Evolutionary conservation across 2,113 vertebrate genomes (phyloP).

Genomic region (Onychostoma macrolepis): DNA sequence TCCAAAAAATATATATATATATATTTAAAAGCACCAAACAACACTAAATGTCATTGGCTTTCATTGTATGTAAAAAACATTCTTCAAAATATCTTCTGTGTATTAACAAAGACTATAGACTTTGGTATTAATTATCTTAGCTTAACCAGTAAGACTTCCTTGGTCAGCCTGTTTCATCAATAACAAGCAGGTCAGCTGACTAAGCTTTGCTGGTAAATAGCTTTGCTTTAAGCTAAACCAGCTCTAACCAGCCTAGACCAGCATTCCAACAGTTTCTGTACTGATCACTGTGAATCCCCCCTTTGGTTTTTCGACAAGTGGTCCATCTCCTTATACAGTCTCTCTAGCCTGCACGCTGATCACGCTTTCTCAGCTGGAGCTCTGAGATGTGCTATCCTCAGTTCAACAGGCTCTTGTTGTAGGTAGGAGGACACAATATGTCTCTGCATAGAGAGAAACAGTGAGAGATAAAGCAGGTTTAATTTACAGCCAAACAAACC

Average conservation of each 20-base stretch:
- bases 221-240: not conserved
- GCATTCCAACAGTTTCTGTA: not conserved
- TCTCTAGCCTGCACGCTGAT: not conserved
- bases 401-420: not conserved
- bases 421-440: constrained; percentile 23
- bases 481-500: not conserved
- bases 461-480: constrained; percentile 5
- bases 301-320: not conserved
- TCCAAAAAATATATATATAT: too few species aligned
- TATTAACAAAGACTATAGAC: too few species aligned
- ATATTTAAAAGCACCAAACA: not conserved
- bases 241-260: not conserved
- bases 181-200: not conserved
- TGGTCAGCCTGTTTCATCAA: not conserved
- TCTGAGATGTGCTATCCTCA: not conserved
- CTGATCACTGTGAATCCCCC: not conserved
- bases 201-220: not conserved
- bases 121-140: not conserved
- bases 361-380: constrained; percentile 2
- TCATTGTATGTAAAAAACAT: not conserved
- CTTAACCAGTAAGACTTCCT: not conserved
- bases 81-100: not conserved
- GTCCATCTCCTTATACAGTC: not conserved
- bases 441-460: not conserved
- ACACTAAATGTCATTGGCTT: not conserved